A percentile compares a stretch with the other conserved stretches of the same genome.
phyloP scores from a whole-genome alignment of 2,113 vertebrate species.

The Pongo abelii region DNA sequence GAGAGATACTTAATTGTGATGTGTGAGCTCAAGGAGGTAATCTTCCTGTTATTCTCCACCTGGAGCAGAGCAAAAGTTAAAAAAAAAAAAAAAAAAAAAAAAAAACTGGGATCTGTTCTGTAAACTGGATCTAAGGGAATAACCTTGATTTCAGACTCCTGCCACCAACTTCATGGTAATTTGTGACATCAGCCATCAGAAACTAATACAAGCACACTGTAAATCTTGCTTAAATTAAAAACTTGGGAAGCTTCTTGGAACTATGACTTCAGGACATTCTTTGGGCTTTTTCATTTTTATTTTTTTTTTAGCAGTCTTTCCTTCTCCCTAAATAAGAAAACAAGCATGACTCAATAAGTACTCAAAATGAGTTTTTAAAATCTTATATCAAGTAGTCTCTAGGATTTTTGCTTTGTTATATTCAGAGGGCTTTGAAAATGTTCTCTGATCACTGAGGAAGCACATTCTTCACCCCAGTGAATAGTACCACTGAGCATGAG shows the following conservation, averaged over 20 bases:
- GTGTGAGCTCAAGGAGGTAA: background rate
- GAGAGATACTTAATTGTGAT: background rate
- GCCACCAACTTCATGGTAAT: background rate
- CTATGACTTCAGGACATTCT: background rate
- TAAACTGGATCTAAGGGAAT: background rate
- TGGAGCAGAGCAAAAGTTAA: background rate
- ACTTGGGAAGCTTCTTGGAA: background rate
- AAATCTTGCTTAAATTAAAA: constrained; percentile 7
- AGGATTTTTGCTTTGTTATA: background rate
- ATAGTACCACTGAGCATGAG: background rate
- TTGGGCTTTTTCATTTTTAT: background rate
- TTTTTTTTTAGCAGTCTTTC: background rate
- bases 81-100: background rate
- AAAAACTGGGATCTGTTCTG: background rate
- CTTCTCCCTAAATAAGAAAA: background rate
- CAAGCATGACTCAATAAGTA: background rate
- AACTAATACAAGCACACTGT: background rate
- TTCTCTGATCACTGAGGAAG: background rate
- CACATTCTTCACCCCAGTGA: background rate
- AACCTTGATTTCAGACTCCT: background rate
- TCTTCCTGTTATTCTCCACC: background rate
- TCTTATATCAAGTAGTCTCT: background rate
- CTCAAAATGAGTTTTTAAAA: background rate
- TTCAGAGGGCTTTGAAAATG: background rate
- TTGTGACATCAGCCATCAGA: background rate